A percentile compares a stretch with the other conserved stretches of the same genome.
Conservation (phyloP, 2,113 vertebrate species). For the Erythrolamprus reginae region DNA sequence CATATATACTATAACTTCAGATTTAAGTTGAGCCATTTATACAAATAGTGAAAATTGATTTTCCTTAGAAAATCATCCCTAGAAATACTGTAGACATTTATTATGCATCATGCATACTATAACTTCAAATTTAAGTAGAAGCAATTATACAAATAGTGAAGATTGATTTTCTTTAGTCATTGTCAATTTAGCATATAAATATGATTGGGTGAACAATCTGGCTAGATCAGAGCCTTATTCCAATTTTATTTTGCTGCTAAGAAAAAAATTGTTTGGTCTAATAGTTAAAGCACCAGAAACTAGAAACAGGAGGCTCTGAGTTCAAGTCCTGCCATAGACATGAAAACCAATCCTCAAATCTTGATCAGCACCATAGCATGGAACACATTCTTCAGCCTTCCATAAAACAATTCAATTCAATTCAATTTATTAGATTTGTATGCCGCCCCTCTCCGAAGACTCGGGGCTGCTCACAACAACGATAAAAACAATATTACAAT, state of each 20-base stretch:
- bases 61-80: slow-evolving; percentile 8
- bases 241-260: neutral
- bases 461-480: too few species aligned
- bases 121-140: neutral
- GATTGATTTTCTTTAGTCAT: neutral
- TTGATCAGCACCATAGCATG: neutral
- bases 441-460: too few species aligned
- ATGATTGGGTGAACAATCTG: neutral
- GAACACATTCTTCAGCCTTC: neutral
- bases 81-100: neutral
- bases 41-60: neutral
- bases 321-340: neutral
- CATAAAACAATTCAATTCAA: too few species aligned
- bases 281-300: neutral
- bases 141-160: neutral
- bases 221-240: neutral
- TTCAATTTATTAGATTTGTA: too few species aligned
- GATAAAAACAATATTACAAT: too few species aligned
- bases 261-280: slow-evolving; percentile 7
- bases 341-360: neutral
- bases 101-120: neutral
- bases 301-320: neutral
- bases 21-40: neutral
- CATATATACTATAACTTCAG: neutral
- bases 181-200: neutral